phyloP scores from a whole-genome alignment of 2,113 vertebrate genomes.

The Thinocorus orbignyianus region DNA sequence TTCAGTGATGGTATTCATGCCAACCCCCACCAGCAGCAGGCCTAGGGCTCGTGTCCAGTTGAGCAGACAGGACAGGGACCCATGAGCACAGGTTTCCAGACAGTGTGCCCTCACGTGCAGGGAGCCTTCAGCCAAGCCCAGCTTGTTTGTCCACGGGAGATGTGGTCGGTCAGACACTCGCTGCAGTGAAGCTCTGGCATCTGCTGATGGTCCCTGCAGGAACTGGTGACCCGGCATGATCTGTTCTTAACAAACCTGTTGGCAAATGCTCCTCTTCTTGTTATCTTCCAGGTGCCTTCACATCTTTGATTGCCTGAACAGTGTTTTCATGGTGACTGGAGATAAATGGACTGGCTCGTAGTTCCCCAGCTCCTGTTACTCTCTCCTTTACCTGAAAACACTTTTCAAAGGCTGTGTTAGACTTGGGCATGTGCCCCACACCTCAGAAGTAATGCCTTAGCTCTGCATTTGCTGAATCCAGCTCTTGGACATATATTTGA shows the following conservation, averaged over 20 bases:
- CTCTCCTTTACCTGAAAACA: background rate
- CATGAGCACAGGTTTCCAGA: background rate
- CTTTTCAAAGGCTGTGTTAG: fast-evolving
- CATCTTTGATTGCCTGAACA: background rate
- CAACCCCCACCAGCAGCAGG: background rate
- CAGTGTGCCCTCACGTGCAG: fast-evolving
- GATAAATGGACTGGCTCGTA: background rate
- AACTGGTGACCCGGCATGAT: fast-evolving
- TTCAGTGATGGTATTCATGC: fast-evolving
- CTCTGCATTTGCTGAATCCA: background rate
- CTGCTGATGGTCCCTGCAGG: background rate
- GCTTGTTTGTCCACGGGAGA: fast-evolving
- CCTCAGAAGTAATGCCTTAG: fast-evolving
- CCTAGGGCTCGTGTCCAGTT: background rate
- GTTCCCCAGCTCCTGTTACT: background rate
- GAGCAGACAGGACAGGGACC: background rate
- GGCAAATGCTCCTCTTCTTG: fast-evolving
- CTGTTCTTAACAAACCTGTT: fast-evolving
- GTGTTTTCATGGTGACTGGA: too few species aligned
- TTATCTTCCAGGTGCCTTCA: background rate
- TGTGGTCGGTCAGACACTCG: fast-evolving
- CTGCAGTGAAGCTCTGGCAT: fast-evolving
- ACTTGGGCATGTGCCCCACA: fast-evolving
- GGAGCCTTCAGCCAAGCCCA: fast-evolving
- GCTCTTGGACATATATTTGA: fast-evolving